Conservation (phyloP, 2,113 vertebrate genomes). For the Aegypius monachus region DNA sequence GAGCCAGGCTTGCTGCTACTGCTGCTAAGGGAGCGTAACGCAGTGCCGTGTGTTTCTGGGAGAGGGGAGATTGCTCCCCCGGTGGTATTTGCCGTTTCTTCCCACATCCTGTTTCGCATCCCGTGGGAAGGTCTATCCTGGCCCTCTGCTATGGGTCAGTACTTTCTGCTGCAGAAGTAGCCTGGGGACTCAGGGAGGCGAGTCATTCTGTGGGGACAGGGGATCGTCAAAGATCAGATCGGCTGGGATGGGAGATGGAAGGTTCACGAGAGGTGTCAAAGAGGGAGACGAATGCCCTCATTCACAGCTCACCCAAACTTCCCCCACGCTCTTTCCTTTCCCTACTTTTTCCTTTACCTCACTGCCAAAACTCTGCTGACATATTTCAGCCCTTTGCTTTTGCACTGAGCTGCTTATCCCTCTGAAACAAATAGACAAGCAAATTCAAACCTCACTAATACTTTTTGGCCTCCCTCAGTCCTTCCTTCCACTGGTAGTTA, state of each 20-base stretch:
- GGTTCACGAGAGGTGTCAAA: background rate
- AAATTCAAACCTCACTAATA: background rate
- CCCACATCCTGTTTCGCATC: background rate
- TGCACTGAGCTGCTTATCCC: background rate
- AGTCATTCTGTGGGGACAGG: background rate
- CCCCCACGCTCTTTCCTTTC: background rate
- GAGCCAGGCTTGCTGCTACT: background rate
- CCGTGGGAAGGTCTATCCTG: fast-evolving
- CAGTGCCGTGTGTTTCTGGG: background rate
- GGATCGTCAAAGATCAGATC: background rate
- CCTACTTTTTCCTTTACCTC: background rate
- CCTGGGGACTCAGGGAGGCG: background rate
- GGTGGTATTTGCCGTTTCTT: background rate
- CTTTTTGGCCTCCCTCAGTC: background rate
- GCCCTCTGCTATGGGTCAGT: background rate
- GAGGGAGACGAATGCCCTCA: background rate
- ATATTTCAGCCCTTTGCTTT: background rate
- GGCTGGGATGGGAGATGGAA: background rate
- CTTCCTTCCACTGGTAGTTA: background rate
- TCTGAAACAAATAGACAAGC: background rate
- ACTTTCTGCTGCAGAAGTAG: background rate
- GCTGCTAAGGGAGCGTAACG: background rate
- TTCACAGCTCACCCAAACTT: background rate
- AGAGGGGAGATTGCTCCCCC: background rate
- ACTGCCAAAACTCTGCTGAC: background rate